phyloP scores from a whole-genome alignment of 2,113 vertebrate genomes.

The Phrynosoma blainvillii region DNA sequence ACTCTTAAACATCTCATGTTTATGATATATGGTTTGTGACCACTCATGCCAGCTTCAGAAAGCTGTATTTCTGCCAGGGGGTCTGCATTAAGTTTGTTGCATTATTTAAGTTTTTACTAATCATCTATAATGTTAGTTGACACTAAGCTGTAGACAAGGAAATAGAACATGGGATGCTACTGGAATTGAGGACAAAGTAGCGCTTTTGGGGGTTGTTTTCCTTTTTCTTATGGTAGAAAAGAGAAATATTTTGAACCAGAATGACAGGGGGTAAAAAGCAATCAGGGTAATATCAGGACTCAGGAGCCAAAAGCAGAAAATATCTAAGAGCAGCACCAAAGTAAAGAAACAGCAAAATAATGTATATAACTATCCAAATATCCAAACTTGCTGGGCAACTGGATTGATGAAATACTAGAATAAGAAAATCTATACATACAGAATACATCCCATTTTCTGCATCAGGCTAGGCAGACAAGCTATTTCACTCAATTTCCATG shows the following conservation, averaged over 20 bases:
- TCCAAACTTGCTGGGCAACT: too few relatives aligned
- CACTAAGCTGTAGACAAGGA: constrained; percentile 38
- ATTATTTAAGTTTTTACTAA: constrained; percentile 48
- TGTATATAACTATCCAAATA: neutral
- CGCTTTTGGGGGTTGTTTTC: neutral
- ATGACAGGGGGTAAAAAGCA: neutral
- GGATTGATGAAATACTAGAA: too few relatives aligned
- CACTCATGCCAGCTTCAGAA: constrained; percentile 46
- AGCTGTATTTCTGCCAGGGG: neutral
- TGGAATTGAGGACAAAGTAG: constrained; percentile 2
- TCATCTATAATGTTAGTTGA: neutral
- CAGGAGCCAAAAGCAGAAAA: neutral
- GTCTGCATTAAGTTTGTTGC: constrained; percentile 35
- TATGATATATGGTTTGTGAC: constrained; percentile 40
- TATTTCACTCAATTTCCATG: too few relatives aligned
- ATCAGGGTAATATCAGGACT: neutral
- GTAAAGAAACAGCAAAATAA: neutral
- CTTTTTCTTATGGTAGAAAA: neutral
- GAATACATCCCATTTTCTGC: too few relatives aligned
- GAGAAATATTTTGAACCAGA: neutral
- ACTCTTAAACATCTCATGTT: constrained; percentile 34
- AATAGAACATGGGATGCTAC: constrained; percentile 21
- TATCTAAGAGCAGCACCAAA: neutral
- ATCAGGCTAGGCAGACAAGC: too few relatives aligned
- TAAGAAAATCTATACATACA: too few relatives aligned